phyloP scores from a whole-genome alignment of 2,113 vertebrate genomes.

The Scalopus aquaticus region DNA sequence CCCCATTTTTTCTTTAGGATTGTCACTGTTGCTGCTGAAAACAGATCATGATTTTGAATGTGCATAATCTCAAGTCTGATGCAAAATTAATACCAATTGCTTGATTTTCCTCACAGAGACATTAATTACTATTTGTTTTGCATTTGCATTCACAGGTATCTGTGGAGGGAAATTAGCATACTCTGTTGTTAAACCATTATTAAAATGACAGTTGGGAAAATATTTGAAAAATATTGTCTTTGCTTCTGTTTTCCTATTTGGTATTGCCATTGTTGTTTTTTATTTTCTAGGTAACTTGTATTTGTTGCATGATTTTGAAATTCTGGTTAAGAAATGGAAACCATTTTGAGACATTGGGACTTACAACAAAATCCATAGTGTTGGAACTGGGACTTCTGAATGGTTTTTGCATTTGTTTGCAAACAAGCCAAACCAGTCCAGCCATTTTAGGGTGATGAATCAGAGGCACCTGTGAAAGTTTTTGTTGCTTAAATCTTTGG shows the following conservation, averaged over 20 bases:
- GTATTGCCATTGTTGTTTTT: slow-evolving; percentile 25
- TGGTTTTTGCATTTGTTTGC: slow-evolving; percentile 14
- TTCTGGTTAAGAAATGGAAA: neutral
- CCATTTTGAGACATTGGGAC: neutral
- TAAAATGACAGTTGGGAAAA: slow-evolving; percentile 79
- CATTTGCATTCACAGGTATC: slow-evolving; percentile 79
- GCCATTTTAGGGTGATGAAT: slow-evolving; percentile 26
- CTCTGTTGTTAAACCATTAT: slow-evolving; percentile 73
- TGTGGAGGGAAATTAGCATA: slow-evolving; percentile 73
- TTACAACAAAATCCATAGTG: neutral
- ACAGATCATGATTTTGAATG: slow-evolving; percentile 64
- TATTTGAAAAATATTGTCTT: slow-evolving; percentile 80
- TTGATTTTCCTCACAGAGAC: slow-evolving; percentile 75
- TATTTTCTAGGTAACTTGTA: neutral
- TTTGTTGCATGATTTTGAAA: slow-evolving; percentile 18
- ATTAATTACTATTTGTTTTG: slow-evolving; percentile 80
- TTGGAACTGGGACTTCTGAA: neutral
- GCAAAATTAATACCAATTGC: slow-evolving; percentile 76
- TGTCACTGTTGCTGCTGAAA: slow-evolving; percentile 66
- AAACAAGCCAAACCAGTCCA: slow-evolving; percentile 34
- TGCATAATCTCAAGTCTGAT: slow-evolving; percentile 71
- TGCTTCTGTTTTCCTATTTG: slow-evolving; percentile 45
- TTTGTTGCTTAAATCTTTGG: slow-evolving; percentile 26
- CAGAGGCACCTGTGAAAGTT: slow-evolving; percentile 45
- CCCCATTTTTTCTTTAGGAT: neutral